Base-by-base conservation (phyloP, 2,797 vertebrate genomes). In the Neostethus bicornis region DNA sequence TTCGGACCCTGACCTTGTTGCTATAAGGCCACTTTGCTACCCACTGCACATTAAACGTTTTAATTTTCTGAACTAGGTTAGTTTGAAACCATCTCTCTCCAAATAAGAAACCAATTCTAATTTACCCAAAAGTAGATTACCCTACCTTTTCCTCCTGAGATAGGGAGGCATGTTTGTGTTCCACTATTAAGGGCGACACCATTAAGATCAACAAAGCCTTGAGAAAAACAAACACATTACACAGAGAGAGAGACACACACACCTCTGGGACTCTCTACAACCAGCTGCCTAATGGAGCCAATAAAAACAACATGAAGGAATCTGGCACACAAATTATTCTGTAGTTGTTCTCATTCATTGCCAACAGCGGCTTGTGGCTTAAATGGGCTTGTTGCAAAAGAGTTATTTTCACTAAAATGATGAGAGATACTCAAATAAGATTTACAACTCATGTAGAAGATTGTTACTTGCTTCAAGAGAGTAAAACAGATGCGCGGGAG, bases 211-310 rank as follows among this genome's bases (percentile, higher is more conserved):
- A 84, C 80, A 81, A 63, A 73, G 81, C 75, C 79, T 61, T 64
- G 77, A 77, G 85, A 80, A 89, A 89, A 86, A 83, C 85, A 88
- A 87, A 86, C 84, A 89, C 14, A 28, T 66, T 75, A 81, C 74
- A 23, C 2, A 28, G n/a, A n/a, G n/a, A n/a, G n/a, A n/a, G n/a
- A n/a, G 63, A 69, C 57, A 7, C 46, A 5, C 53, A 50, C 70
- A 70, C 80, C 82, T 77, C 34, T 0, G 77, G 75, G 78, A 82
- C 59, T 26, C 38, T 49, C 14, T 48, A 5, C 37, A 70, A 41
- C 46, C 50, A 5, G 52, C 63, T 77, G 73, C 80, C 65, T 84
- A 85, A 83, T 78, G 78, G 81, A 78, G 46, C 75, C 35, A 19
- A 68, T 68, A 61, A 74, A 75, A 69, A 45, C 54, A 48, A 66